Evolutionary conservation across 2,113 vertebrate genomes (phyloP).

Genomic region (Malurus melanocephalus): DNA sequence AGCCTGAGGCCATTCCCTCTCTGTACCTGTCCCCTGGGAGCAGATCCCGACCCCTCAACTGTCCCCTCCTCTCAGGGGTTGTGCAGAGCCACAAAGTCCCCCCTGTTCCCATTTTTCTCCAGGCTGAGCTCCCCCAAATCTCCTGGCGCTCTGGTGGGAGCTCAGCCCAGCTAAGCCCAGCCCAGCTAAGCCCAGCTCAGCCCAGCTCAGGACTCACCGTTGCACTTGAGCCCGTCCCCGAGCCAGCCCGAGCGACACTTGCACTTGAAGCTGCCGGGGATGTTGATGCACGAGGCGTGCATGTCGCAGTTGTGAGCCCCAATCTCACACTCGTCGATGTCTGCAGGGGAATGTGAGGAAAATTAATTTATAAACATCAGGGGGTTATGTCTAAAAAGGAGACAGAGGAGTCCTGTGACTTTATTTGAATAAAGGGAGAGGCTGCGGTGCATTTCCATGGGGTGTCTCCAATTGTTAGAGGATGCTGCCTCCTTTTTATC

Average conservation of each 20-base stretch:
- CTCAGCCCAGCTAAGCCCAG: background rate
- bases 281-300: conserved; percentile 87
- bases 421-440: too few relatives aligned
- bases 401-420: too few relatives aligned
- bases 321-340: conserved; percentile 90
- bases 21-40: background rate
- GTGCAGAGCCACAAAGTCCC: background rate
- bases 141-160: background rate
- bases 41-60: rapidly evolving
- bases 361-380: too few relatives aligned
- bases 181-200: too few relatives aligned
- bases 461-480: too few relatives aligned
- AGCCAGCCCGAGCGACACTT: conserved; percentile 89
- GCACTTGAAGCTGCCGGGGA: conserved; percentile 92
- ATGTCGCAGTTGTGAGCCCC: conserved; percentile 89
- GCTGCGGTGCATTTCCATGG: too few relatives aligned
- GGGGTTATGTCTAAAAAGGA: too few relatives aligned
- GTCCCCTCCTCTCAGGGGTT: background rate
- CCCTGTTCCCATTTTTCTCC: background rate
- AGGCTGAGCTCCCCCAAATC: background rate
- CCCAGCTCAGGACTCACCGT: conserved; percentile 75
- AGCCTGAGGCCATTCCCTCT: rapidly evolving
- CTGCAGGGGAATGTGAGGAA: conserved; percentile 54
- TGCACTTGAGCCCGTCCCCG: conserved; percentile 87
- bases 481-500: too few relatives aligned